These are phyloP conservation scores for Drosophila simulans DNA, from an alignment of 1,140 invertebrate genomes.

Conservation along the genomic window DNA sequence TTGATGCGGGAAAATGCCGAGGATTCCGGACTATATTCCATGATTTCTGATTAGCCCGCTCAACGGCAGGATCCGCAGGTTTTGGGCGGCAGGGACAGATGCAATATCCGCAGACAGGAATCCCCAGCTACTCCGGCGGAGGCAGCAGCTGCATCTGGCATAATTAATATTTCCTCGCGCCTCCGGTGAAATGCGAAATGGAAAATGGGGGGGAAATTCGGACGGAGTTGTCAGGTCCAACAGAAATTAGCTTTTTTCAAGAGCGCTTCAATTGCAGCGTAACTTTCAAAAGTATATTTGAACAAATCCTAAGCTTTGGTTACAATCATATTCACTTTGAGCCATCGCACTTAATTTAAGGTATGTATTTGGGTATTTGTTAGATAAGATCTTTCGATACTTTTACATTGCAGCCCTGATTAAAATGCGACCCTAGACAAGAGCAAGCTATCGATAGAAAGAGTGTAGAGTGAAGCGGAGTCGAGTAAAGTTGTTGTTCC, in stretches of 20 bases:
- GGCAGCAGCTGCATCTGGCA: constrained; percentile 41
- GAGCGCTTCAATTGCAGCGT: background rate
- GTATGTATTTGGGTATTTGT: too few species aligned
- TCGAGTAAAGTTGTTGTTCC: too few species aligned
- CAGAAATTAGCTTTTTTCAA: background rate
- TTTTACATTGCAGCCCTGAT: too few species aligned
- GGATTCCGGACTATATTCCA: constrained; percentile 5
- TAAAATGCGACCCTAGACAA: too few species aligned
- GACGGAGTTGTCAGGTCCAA: background rate
- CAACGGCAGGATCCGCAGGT: background rate
- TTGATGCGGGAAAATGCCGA: constrained; percentile 1
- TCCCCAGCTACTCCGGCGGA: constrained; percentile 1
- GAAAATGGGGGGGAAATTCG: constrained; percentile 1
- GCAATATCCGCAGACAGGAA: constrained; percentile 20
- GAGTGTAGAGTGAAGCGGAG: too few species aligned
- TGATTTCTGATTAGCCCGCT: constrained; percentile 33
- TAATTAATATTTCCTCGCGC: constrained; percentile 43
- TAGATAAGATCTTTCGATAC: too few species aligned
- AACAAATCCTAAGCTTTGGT: too few species aligned
- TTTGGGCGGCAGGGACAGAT: constrained; percentile 11
- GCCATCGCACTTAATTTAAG: too few species aligned
- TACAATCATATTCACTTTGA: too few species aligned
- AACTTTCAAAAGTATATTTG: too few species aligned
- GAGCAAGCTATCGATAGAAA: too few species aligned
- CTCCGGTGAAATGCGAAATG: constrained; percentile 6